phyloP scores from a whole-genome alignment of 2,888 invertebrate genomes.

The Mimas tiliae region DNA sequence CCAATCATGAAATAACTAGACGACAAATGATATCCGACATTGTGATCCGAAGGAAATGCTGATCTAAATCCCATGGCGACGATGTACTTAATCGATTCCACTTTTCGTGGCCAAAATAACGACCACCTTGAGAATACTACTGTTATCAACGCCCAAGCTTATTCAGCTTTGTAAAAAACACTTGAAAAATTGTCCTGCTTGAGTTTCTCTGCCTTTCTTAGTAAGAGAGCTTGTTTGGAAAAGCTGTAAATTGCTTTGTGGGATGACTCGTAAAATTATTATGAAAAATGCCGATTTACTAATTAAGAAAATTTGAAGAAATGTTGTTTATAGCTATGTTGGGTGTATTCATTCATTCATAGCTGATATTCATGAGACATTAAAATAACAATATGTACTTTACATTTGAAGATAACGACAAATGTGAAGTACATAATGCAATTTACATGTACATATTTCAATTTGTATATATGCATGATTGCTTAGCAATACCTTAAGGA shows the following conservation, averaged over 20 bases:
- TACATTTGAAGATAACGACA: too few species aligned
- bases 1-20: background rate
- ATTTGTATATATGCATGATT: too few species aligned
- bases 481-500: too few species aligned
- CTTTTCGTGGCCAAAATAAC: constrained; percentile 51
- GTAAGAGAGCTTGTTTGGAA: background rate
- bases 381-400: too few species aligned
- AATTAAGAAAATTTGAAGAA: too few species aligned
- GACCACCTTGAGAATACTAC: constrained; percentile 47
- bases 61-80: constrained; percentile 44
- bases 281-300: too few species aligned
- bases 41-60: constrained; percentile 34
- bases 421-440: too few species aligned
- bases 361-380: too few species aligned
- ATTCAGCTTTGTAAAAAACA: constrained; percentile 14
- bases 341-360: too few species aligned
- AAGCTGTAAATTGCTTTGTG: background rate
- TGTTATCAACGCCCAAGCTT: constrained; percentile 31
- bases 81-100: constrained; percentile 48
- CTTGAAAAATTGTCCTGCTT: background rate
- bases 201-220: background rate
- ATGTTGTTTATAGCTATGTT: too few species aligned
- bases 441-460: too few species aligned
- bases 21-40: constrained; percentile 15
- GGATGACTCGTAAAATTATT: too few species aligned